phyloP scores from a whole-genome alignment of 1,140 invertebrate species.

The Pseudomyrmex pallidus region DNA sequence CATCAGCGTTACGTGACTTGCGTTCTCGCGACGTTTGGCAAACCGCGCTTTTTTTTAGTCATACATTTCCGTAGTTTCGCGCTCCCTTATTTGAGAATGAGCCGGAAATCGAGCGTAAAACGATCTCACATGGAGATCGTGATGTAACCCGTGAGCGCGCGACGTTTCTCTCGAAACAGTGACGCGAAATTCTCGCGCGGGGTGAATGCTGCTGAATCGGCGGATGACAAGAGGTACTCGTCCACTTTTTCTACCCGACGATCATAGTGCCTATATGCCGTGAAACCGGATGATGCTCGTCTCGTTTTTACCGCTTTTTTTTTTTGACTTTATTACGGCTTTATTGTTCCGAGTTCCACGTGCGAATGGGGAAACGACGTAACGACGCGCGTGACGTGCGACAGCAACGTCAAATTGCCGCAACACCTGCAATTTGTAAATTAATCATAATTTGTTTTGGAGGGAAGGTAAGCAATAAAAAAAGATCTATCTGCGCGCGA shows the following conservation, averaged over 20 bases:
- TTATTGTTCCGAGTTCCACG: too few relatives aligned
- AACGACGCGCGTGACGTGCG: too few relatives aligned
- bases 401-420: too few relatives aligned
- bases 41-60: too few relatives aligned
- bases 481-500: not conserved
- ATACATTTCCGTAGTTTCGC: too few relatives aligned
- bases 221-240: constrained; percentile 71
- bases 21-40: too few relatives aligned
- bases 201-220: constrained; percentile 75
- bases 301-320: not conserved
- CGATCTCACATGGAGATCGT: constrained; percentile 47
- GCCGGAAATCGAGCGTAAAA: constrained; percentile 28
- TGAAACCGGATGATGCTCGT: constrained; percentile 34
- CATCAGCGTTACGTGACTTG: too few relatives aligned
- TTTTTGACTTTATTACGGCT: not conserved
- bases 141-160: constrained; percentile 69
- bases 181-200: constrained; percentile 66
- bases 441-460: not conserved
- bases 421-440: too few relatives aligned
- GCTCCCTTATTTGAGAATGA: too few relatives aligned
- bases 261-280: constrained; percentile 14
- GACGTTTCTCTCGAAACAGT: constrained; percentile 75
- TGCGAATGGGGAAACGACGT: too few relatives aligned
- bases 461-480: not conserved
- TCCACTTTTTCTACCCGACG: constrained; percentile 52